Conservation (phyloP, 2,888 invertebrate species). For the Diabrotica balteata region DNA sequence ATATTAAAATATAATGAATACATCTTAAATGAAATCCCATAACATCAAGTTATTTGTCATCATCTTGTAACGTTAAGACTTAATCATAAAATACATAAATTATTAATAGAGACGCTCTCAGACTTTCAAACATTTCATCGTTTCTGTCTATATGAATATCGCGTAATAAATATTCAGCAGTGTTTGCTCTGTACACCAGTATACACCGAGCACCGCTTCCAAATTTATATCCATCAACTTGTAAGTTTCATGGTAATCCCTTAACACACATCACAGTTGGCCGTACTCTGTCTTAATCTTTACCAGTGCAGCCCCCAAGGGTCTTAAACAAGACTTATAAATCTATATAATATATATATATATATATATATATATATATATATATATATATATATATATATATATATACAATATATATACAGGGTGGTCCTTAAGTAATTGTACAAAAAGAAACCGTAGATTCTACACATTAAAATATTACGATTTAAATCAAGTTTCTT, state of each 20-base stretch:
- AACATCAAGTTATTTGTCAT: too few relatives aligned
- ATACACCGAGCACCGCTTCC: constrained; percentile 39
- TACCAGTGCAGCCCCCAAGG: not conserved
- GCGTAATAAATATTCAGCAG: constrained; percentile 53
- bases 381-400: too few relatives aligned
- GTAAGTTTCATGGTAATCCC: constrained; percentile 50
- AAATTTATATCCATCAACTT: constrained; percentile 54
- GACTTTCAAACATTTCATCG: constrained; percentile 21
- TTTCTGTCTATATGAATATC: constrained; percentile 40
- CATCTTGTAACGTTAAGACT: not conserved
- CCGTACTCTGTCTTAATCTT: constrained; percentile 57
- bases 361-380: too few relatives aligned
- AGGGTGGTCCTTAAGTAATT: too few relatives aligned
- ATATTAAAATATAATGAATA: too few relatives aligned
- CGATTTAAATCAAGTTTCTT: too few relatives aligned
- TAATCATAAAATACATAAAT: constrained; percentile 18
- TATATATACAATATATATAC: too few relatives aligned
- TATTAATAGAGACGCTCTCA: constrained; percentile 12
- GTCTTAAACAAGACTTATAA: too few relatives aligned
- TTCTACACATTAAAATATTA: too few relatives aligned
- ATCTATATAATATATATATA: too few relatives aligned
- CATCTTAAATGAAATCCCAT: too few relatives aligned
- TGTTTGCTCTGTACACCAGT: constrained; percentile 48
- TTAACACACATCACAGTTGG: constrained; percentile 54
- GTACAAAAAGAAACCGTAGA: too few relatives aligned